Percentiles rank a stretch among this genome's conserved stretches.
Evolutionary conservation across 2,888 invertebrate species (phyloP).

Genomic region (Nomada lathburiana): DNA sequence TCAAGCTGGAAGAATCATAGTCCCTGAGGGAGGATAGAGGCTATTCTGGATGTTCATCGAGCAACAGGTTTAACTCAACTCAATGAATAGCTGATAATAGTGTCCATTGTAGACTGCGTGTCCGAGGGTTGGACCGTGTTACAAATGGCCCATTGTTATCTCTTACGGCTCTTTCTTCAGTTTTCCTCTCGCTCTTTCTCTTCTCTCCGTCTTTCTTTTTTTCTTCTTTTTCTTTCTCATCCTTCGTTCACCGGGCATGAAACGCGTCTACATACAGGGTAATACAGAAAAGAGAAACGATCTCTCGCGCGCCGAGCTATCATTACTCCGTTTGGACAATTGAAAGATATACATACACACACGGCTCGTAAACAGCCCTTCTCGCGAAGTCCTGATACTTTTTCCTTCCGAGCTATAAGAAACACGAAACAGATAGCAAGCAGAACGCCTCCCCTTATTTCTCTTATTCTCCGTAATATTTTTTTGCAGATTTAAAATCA

Average conservation of each 20-base stretch:
- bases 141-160: slow-evolving; percentile 82
- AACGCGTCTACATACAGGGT: slow-evolving; percentile 46
- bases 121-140: slow-evolving; percentile 71
- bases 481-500: background rate
- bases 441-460: background rate
- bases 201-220: slow-evolving; percentile 17
- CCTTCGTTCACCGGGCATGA: slow-evolving; percentile 32
- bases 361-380: slow-evolving; percentile 4
- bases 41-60: slow-evolving; percentile 37
- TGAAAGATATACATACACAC: slow-evolving; percentile 44
- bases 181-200: slow-evolving; percentile 42
- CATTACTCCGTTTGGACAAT: slow-evolving; percentile 45
- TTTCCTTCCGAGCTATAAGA: background rate
- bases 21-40: slow-evolving; percentile 15
- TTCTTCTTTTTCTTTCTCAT: slow-evolving; percentile 18
- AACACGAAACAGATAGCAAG: background rate
- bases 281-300: slow-evolving; percentile 57
- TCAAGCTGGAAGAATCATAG: slow-evolving; percentile 7
- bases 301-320: slow-evolving; percentile 39
- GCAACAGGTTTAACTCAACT: slow-evolving; percentile 71
- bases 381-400: slow-evolving; percentile 7
- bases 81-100: slow-evolving; percentile 80
- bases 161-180: slow-evolving; percentile 56
- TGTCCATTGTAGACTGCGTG: slow-evolving; percentile 76
- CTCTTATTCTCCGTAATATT: background rate